These are phyloP conservation scores for Lagothrix lagotricha DNA, from an alignment of 2,797 vertebrate genomes.

Conservation along the genomic window DNA sequence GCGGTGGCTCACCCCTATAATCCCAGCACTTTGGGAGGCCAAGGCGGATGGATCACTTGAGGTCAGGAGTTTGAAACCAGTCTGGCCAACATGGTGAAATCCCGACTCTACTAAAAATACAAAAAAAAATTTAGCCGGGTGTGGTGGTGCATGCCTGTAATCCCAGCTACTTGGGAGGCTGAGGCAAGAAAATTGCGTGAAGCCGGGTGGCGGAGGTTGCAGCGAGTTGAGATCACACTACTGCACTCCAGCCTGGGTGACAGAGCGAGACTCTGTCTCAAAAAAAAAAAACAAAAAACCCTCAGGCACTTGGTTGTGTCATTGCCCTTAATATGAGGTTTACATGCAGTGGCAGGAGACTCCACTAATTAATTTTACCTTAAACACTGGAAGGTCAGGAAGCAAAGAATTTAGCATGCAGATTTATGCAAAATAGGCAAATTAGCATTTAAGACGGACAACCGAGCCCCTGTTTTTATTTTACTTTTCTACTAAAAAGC, in stretches of 20 bases:
- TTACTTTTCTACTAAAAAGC: conserved; percentile 46
- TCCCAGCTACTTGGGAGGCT: no score
- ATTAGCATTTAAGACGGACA: not conserved
- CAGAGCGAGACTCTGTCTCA: not conserved
- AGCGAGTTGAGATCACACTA: not conserved
- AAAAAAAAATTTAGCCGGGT: no score
- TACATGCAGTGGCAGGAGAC: conserved; percentile 8
- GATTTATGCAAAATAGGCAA: conserved; percentile 58
- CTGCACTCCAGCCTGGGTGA: not conserved
- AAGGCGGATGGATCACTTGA: not conserved
- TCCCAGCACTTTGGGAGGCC: not conserved
- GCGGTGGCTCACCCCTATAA: not conserved
- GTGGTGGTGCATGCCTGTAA: no score
- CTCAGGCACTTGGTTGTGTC: not conserved
- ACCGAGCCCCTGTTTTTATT: not conserved
- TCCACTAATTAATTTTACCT: conserved; percentile 62
- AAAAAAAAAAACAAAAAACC: not conserved
- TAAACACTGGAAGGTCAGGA: conserved; percentile 51
- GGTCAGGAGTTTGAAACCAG: no score
- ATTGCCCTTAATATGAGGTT: conserved; percentile 23
- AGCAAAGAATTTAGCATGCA: conserved; percentile 46
- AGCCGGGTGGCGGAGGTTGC: not conserved
- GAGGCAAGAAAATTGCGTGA: not conserved
- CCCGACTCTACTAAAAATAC: no score
- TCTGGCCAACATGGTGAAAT: no score